Percentiles rank a stretch among this genome's conserved stretches.
Conservation (phyloP, 2,113 vertebrate species). For the Megaceryle torquata region DNA sequence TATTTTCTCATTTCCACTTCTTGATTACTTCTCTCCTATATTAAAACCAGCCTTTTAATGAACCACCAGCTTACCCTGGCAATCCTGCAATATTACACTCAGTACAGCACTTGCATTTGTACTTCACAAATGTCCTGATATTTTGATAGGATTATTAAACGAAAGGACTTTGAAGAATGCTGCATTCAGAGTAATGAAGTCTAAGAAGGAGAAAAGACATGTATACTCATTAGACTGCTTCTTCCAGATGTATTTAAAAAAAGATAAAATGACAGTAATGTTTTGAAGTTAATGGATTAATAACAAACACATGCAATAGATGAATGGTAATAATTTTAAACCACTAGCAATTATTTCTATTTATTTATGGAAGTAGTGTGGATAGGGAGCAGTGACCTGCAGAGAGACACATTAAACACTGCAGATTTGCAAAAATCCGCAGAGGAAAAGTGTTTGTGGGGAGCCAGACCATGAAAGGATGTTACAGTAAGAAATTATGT, state of each 20-base stretch:
- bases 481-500: background rate
- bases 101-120: background rate
- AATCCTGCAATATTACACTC: background rate
- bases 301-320: background rate
- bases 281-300: background rate
- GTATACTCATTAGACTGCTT: background rate
- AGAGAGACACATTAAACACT: background rate
- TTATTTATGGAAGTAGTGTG: background rate
- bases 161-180: background rate
- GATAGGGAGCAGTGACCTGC: background rate
- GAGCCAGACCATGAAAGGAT: background rate
- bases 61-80: background rate
- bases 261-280: background rate
- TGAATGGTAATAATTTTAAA: background rate
- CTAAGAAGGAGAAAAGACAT: background rate
- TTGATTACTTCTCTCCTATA: background rate
- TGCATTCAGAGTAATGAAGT: background rate
- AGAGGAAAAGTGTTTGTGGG: background rate
- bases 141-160: background rate
- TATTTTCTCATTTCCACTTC: background rate
- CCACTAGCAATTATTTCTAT: slow-evolving; percentile 2
- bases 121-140: background rate
- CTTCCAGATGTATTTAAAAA: background rate
- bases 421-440: background rate
- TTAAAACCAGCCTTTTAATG: background rate